Percentiles rank a stretch among this genome's conserved stretches.
phyloP scores from a whole-genome alignment of 2,888 invertebrate species.

The Latrodectus hesperus region DNA sequence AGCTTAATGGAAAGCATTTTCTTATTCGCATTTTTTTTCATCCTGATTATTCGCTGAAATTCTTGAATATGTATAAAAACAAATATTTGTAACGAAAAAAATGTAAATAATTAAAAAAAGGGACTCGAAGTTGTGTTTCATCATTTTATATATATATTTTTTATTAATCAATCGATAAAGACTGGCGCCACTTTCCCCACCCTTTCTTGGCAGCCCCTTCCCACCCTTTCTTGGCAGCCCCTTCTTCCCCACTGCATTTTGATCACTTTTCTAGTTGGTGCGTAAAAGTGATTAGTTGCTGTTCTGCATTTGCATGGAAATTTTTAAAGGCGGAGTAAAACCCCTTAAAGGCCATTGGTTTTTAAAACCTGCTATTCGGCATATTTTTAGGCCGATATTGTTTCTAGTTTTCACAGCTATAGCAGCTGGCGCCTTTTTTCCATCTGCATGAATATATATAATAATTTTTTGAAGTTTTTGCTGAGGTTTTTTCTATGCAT shows the following conservation, averaged over 20 bases:
- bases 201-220: conserved; percentile 24
- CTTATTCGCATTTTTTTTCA: conserved; percentile 47
- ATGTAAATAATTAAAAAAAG: conserved; percentile 59
- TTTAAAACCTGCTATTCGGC: conserved; percentile 66
- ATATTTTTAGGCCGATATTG: conserved; percentile 63
- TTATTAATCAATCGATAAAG: conserved; percentile 65
- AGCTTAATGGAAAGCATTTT: background rate
- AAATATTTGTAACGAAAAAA: conserved; percentile 39
- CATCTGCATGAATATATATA: conserved; percentile 69
- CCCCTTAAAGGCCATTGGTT: conserved; percentile 67
- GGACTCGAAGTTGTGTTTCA: conserved; percentile 61
- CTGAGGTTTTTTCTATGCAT: conserved; percentile 43
- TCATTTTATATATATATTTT: background rate
- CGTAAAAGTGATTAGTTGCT: conserved; percentile 67
- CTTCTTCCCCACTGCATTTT: conserved; percentile 49
- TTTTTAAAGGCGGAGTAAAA: conserved; percentile 63
- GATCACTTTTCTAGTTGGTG: conserved; percentile 55
- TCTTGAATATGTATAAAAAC: conserved; percentile 29
- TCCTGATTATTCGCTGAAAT: conserved; percentile 34
- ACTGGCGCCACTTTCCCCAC: conserved; percentile 52
- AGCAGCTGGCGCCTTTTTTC: conserved; percentile 67
- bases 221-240: conserved; percentile 14
- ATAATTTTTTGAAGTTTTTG: conserved; percentile 60
- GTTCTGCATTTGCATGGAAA: conserved; percentile 65
- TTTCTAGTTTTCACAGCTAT: conserved; percentile 65